Evolutionary conservation across 2,888 invertebrate genomes (phyloP), one percentile per base, ranked within the genome.

Genomic region (Biston betularia): DNA sequence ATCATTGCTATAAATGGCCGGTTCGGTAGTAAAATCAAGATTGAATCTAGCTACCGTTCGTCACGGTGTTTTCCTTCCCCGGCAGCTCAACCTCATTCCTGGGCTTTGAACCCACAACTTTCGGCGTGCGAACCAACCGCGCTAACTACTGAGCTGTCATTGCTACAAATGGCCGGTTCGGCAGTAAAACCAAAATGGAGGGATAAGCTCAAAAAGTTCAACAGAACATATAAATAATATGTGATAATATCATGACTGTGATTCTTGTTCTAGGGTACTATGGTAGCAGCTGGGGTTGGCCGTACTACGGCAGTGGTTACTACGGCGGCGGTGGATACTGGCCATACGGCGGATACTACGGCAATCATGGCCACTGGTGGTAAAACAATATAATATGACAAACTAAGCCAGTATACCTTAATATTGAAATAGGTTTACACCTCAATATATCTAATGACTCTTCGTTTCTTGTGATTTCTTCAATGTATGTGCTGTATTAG

Each of bases 291-390:
- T 74, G 71, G 71, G 73, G 74, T 35, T 75, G 69, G 69, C 74
- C 74, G 1, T 55, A 64, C 50, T 73, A 73, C 68, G 82, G 82
- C 2, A 70, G 76, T 1, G 70, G 76, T 6, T 81, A 77, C 6
- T 80, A 73, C 67, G 80, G 80, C 6, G 24, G 24, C 24, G 24
- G 24, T 24, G 24, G 24, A 24, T 79, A 78, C 57, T 80, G 76
- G 63, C 77, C 78, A 14, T 81, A 81, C 50, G 79, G 80, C 9
- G 77, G 79, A 0, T 79, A 81, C 59, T 75, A 76, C 44, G 76
- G 77, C 1, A 50, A 71, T 42, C 75, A 78, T 14, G 80, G 79
- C 5, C 77, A 81, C 57, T 84, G 85, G 74, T 85, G 82, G 83
- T 84, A 80, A 78, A 40, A 35, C 40, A 40, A 33, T 46, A 40